A percentile compares a stretch with the other conserved stretches of the same genome.
Conservation (phyloP, 2,888 invertebrate genomes). For the Chromoteleia sp. region DNA sequence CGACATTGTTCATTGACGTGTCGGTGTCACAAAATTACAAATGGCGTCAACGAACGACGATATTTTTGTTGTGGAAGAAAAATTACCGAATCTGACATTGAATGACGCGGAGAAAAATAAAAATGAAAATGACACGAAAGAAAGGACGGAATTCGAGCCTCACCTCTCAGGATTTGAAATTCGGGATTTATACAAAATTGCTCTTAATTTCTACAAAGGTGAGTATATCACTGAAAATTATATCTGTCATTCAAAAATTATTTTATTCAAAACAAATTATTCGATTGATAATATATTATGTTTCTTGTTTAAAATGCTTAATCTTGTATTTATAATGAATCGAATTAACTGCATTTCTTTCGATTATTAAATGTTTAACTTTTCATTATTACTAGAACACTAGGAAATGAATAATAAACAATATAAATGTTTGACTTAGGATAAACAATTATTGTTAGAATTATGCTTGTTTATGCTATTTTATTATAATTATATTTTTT, state of each 20-base stretch:
- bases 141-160: conserved; percentile 74
- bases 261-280: neutral
- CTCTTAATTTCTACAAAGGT: conserved; percentile 97
- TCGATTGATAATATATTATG: neutral
- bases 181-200: conserved; percentile 94
- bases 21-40: conserved; percentile 76
- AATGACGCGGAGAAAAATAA: conserved; percentile 68
- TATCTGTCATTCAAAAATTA: conserved; percentile 23
- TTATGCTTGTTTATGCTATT: no score
- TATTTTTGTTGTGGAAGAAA: conserved; percentile 75
- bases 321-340: neutral
- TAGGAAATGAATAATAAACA: no score
- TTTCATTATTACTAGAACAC: no score
- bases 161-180: conserved; percentile 83
- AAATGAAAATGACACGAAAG: conserved; percentile 72
- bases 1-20: conserved; percentile 74
- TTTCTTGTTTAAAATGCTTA: no score
- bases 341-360: no score
- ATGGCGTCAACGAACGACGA: conserved; percentile 80
- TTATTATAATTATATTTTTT: neutral
- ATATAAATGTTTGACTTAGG: neutral
- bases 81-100: conserved; percentile 76
- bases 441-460: no score
- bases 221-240: conserved; percentile 73
- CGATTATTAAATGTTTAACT: no score